Evolutionary conservation across 2,888 invertebrate genomes (phyloP).

Genomic region (Pyrgus malvae): DNA sequence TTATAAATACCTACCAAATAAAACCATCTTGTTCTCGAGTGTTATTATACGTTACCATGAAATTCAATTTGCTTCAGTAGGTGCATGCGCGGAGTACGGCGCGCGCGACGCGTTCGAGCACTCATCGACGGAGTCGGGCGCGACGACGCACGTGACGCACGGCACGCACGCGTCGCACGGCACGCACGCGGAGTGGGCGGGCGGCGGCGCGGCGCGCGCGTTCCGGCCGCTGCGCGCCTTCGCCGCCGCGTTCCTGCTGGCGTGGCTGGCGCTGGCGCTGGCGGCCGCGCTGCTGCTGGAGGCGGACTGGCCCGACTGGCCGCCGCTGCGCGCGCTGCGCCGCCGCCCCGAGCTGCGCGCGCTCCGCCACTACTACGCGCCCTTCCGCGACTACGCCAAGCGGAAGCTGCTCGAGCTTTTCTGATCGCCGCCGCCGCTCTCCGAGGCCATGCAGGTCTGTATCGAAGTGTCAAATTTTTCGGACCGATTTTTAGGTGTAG

Average conservation of each 20-base stretch:
- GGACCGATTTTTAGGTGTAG: constrained; percentile 48
- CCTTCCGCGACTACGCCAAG: constrained; percentile 89
- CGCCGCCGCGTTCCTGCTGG: constrained; percentile 89
- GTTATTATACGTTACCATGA: not conserved
- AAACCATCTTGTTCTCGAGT: too few species aligned
- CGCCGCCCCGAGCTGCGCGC: constrained; percentile 89
- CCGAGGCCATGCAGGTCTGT: constrained; percentile 28
- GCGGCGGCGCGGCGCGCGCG: constrained; percentile 40
- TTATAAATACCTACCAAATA: too few species aligned
- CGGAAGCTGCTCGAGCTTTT: constrained; percentile 84
- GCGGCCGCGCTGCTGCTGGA: constrained; percentile 88
- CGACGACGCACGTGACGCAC: constrained; percentile 72
- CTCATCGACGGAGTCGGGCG: constrained; percentile 89
- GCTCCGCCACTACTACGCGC: constrained; percentile 91
- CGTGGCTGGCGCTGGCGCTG: constrained; percentile 85
- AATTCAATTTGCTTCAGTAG: constrained; percentile 38
- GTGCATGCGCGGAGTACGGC: constrained; percentile 83
- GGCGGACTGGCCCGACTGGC: constrained; percentile 84
- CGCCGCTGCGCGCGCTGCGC: constrained; percentile 85
- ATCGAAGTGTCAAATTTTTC: constrained; percentile 64
- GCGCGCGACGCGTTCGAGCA: constrained; percentile 88
- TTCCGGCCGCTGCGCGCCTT: constrained; percentile 80
- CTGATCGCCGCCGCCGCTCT: constrained; percentile 54
- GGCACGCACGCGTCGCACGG: constrained; percentile 49
- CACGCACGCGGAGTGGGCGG: constrained; percentile 42